Evolutionary conservation across 2,888 invertebrate species (phyloP), one percentile per base, ranked within the genome.

Genomic region (Rhabditophanes sp.): DNA sequence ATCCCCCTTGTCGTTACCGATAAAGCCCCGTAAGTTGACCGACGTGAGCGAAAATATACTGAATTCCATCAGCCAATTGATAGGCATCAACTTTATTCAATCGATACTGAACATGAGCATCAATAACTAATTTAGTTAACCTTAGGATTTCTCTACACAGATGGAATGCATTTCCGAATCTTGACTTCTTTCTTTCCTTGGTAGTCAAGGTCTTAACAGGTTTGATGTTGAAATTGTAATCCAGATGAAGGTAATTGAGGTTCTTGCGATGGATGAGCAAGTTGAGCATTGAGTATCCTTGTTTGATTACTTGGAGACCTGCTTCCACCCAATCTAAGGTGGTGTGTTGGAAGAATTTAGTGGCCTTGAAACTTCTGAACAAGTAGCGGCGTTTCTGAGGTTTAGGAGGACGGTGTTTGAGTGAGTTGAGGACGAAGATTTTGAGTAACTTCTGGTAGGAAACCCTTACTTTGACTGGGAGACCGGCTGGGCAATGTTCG

Each of bases 11-110:
- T n/a, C n/a, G n/a, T n/a, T n/a, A n/a, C 11, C 96, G 75, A 72
- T 96, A 96, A 96, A 96, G 96, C 66, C 96, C 96, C 0, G 96
- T 99, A 39, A 99, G 72, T 67, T 99, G 96, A 1, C 96, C 96
- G 6, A 99, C 93, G 64, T 99, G 96, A 1, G 96, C 87, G 67
- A 99, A 99, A 44, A 96, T 85, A 67, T 99, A 99, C 68, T 99
- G 96, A 23, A 99, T 70, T 7, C 96, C 96, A 67, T 99, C 96
- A 4, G 96, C 79, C 50, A 96, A 71, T 74, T 70, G 72, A 69
- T 93, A 99, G 2, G 96, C 96, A 68, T 99, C 96, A 6, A 99
- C 90, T 65, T 99, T 99, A 70, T 99, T 99, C 43, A 99, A 73
- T 11, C 96, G 77, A 68, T 99, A 99, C 67, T 99, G 96, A 1